Conservation (phyloP, 2,113 vertebrate species). For the Sarotherodon lohbergeri region DNA sequence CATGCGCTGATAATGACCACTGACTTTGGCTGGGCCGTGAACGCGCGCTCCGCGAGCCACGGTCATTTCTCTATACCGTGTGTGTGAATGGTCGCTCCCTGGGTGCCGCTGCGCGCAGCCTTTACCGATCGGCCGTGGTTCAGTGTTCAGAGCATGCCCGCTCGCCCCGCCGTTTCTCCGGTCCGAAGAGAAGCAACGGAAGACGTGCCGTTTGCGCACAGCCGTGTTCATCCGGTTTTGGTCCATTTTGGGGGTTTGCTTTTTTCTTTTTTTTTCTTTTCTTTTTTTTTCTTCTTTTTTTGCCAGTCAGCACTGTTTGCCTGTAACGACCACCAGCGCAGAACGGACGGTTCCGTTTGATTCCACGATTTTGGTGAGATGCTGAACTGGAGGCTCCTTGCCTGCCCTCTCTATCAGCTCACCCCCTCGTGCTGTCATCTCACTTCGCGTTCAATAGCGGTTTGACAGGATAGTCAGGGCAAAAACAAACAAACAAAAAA, state of each 20-base stretch:
- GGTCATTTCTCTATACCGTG: constrained; percentile 43
- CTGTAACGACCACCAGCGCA: neutral
- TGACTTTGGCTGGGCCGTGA: constrained; percentile 58
- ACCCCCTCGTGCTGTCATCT: constrained; percentile 11
- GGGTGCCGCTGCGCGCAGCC: constrained; percentile 46
- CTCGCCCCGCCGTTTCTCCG: constrained; percentile 19
- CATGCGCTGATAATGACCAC: constrained; percentile 54
- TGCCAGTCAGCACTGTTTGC: neutral
- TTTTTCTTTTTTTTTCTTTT: fast-evolving
- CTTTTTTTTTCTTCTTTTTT: neutral
- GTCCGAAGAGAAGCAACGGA: constrained; percentile 12
- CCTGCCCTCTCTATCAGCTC: constrained; percentile 30
- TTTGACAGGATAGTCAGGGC: constrained; percentile 18
- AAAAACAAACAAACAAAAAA: neutral
- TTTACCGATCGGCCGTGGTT: constrained; percentile 2
- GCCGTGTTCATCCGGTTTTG: neutral
- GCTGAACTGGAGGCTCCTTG: constrained; percentile 32
- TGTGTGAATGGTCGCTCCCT: constrained; percentile 61
- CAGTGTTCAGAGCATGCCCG: constrained; percentile 34
- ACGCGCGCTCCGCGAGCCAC: constrained; percentile 54
- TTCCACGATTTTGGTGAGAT: constrained; percentile 37
- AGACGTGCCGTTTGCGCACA: constrained; percentile 27
- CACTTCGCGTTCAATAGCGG: neutral
- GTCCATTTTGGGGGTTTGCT: neutral
- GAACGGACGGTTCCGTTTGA: constrained; percentile 57